Evolutionary conservation across 2,797 vertebrate genomes (phyloP).

Genomic region (Sebastes kiyomatsui): DNA sequence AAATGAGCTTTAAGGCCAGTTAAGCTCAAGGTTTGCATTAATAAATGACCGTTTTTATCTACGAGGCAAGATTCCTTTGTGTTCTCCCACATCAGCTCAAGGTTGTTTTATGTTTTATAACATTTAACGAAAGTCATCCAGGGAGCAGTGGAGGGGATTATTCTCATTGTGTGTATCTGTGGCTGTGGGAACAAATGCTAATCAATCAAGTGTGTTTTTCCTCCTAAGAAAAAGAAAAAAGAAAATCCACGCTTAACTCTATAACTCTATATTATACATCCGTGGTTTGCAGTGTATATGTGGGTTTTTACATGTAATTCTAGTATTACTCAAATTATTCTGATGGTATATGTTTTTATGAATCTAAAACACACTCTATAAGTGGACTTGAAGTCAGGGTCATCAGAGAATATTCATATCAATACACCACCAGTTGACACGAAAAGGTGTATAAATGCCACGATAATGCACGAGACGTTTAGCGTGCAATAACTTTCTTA

Average conservation of each 20-base stretch:
- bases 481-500: too few species aligned
- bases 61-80: not conserved
- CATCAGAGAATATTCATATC: too few species aligned
- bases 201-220: not conserved
- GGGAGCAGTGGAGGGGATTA: not conserved
- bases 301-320: not conserved
- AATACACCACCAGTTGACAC: too few species aligned
- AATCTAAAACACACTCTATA: too few species aligned
- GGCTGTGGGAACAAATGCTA: not conserved
- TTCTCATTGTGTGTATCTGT: not conserved
- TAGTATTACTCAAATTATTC: not conserved
- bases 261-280: too few species aligned
- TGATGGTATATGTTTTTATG: not conserved
- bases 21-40: conserved; percentile 18
- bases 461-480: too few species aligned
- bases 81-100: not conserved
- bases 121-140: not conserved
- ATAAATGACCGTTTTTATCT: not conserved
- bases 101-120: not conserved
- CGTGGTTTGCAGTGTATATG: too few species aligned
- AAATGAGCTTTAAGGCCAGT: conserved; percentile 12
- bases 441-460: too few species aligned
- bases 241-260: not conserved
- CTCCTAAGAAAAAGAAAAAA: not conserved
- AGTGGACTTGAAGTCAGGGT: too few species aligned